These are phyloP conservation scores for Muscicapa striata DNA, from an alignment of 2,797 vertebrate genomes.

Conservation along the genomic window DNA sequence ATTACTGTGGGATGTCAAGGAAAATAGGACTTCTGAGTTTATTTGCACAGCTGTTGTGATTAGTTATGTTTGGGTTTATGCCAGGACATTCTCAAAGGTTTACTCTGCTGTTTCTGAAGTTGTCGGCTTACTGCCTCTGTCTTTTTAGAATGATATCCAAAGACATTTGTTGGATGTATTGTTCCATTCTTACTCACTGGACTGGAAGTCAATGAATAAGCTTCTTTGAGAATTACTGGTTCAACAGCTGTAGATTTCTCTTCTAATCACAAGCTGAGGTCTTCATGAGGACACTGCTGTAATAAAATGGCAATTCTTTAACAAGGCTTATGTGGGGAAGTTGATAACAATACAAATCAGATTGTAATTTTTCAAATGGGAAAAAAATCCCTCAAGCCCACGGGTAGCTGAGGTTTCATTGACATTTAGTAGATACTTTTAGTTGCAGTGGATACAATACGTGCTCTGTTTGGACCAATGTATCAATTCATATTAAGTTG, in stretches of 20 bases:
- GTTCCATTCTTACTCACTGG: background rate
- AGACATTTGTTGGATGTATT: background rate
- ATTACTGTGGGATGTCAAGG: background rate
- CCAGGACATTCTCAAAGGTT: slow-evolving; percentile 22
- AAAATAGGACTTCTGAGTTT: background rate
- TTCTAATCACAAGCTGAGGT: background rate
- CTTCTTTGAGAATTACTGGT: background rate
- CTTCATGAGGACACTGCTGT: background rate
- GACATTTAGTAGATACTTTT: background rate
- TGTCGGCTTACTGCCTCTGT: background rate
- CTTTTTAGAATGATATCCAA: background rate
- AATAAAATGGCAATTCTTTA: background rate
- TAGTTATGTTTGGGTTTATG: slow-evolving; percentile 18
- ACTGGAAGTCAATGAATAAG: background rate
- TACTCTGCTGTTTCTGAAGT: background rate
- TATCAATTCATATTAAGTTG: background rate
- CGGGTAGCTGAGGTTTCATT: accelerated
- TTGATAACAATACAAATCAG: background rate
- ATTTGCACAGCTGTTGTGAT: slow-evolving; percentile 37
- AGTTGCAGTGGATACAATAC: background rate
- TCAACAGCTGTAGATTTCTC: background rate
- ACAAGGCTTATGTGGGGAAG: background rate
- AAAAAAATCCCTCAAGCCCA: background rate
- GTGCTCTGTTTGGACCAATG: background rate
- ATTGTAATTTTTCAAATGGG: background rate